Evolutionary conservation across 2,888 invertebrate species (phyloP).

Genomic region (Microchrysa polita): DNA sequence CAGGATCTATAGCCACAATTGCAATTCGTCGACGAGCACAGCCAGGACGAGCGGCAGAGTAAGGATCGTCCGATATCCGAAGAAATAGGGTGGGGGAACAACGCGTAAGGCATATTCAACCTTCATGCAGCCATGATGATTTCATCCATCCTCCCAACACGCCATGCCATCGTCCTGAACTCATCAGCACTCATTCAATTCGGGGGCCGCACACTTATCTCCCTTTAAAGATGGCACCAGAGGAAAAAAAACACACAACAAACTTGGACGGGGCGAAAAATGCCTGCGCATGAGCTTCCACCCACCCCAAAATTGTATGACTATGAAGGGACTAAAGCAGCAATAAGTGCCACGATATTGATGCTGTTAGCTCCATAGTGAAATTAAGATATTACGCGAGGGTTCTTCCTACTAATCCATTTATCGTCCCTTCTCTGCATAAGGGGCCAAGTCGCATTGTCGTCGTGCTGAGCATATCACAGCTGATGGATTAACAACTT

Average conservation of each 20-base stretch:
- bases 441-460: background rate
- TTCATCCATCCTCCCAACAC: slow-evolving; percentile 21
- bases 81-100: background rate
- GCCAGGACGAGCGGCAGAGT: slow-evolving; percentile 9
- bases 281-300: slow-evolving; percentile 36
- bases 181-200: slow-evolving; percentile 42
- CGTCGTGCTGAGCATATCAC: slow-evolving; percentile 25
- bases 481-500: slow-evolving; percentile 47
- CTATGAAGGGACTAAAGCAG: slow-evolving; percentile 53
- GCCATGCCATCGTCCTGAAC: slow-evolving; percentile 21
- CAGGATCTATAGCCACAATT: slow-evolving; percentile 46
- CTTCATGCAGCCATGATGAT: slow-evolving; percentile 24
- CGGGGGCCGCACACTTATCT: slow-evolving; percentile 44
- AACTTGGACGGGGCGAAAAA: slow-evolving; percentile 7
- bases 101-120: background rate
- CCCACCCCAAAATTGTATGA: slow-evolving; percentile 28
- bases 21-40: slow-evolving; percentile 20
- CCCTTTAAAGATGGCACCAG: slow-evolving; percentile 33
- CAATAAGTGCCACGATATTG: slow-evolving; percentile 53
- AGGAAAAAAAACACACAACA: background rate
- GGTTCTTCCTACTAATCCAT: slow-evolving; percentile 13
- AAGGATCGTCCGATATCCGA: background rate
- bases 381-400: slow-evolving; percentile 43
- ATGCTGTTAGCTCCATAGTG: slow-evolving; percentile 46
- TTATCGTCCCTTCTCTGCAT: background rate